These are phyloP conservation scores for Myodes glareolus DNA, from an alignment of 2,113 vertebrate genomes.

Conservation along the genomic window DNA sequence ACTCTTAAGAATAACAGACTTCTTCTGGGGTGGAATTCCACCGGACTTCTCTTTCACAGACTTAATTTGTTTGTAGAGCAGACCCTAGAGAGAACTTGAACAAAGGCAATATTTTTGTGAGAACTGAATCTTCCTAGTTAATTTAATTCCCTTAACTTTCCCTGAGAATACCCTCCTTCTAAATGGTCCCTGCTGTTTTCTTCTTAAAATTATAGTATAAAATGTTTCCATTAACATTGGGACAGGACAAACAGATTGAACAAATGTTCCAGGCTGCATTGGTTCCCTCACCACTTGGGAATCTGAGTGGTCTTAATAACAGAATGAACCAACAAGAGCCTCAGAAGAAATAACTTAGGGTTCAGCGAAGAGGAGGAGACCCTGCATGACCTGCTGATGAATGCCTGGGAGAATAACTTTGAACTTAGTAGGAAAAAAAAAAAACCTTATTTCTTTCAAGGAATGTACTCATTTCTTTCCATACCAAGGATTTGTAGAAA, in stretches of 20 bases:
- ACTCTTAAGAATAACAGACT: constrained; percentile 36
- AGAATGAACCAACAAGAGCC: background rate
- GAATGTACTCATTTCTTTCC: background rate
- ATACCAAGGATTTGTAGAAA: constrained; percentile 26
- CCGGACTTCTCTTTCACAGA: background rate
- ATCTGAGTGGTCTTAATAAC: constrained; percentile 22
- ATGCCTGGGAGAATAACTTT: background rate
- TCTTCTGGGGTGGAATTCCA: constrained; percentile 42
- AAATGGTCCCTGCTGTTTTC: constrained; percentile 63
- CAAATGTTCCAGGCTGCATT: constrained; percentile 1
- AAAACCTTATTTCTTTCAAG: background rate
- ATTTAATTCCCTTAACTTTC: constrained; percentile 71
- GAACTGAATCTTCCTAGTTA: constrained; percentile 69
- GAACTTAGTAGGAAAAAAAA: background rate
- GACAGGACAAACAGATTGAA: background rate
- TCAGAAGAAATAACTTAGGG: background rate
- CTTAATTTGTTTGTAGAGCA: constrained; percentile 48
- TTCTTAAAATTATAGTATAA: constrained; percentile 47
- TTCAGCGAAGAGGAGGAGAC: background rate
- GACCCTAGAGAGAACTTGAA: background rate
- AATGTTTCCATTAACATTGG: constrained; percentile 53
- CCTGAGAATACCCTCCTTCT: constrained; percentile 65
- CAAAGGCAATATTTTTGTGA: constrained; percentile 74
- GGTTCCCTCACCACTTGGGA: background rate
- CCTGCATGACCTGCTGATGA: background rate